phyloP scores from a whole-genome alignment of 2,113 vertebrate species.

The Cheirogaleus medius region DNA sequence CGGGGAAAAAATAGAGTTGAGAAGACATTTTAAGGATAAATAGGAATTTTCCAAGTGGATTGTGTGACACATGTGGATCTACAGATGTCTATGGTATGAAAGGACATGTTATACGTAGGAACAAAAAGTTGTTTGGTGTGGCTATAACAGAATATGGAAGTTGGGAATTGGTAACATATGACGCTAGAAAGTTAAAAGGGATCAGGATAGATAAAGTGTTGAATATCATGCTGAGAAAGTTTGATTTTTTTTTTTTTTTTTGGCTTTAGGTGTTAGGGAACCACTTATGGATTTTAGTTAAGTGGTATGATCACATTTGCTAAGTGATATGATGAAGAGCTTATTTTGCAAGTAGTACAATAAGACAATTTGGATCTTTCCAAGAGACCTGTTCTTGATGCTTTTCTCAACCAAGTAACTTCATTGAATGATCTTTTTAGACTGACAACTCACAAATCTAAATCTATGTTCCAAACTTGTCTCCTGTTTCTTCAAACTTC shows the following conservation, averaged over 20 bases:
- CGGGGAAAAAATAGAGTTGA: not conserved
- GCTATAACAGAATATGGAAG: not conserved
- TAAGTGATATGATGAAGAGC: not conserved
- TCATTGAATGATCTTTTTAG: not conserved
- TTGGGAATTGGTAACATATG: not conserved
- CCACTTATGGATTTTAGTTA: not conserved
- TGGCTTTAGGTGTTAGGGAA: not conserved
- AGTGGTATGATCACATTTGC: not conserved
- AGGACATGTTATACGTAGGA: not conserved
- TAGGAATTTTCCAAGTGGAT: not conserved
- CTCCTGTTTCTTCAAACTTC: not conserved
- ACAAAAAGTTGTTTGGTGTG: not conserved
- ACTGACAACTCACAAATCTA: not conserved
- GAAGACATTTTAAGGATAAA: not conserved
- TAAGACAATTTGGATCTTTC: not conserved
- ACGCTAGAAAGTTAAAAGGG: not conserved
- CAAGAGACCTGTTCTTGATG: not conserved
- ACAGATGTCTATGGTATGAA: not conserved
- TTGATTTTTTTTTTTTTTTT: not conserved
- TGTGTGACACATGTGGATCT: not conserved
- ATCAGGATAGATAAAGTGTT: not conserved
- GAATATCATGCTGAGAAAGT: not conserved
- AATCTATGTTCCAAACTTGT: not conserved
- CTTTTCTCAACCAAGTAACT: not conserved
- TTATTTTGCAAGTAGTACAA: not conserved